A percentile compares a stretch with the other conserved stretches of the same genome.
Evolutionary conservation across 2,888 invertebrate species (phyloP).

Genomic region (Cryptosula pallasiana): DNA sequence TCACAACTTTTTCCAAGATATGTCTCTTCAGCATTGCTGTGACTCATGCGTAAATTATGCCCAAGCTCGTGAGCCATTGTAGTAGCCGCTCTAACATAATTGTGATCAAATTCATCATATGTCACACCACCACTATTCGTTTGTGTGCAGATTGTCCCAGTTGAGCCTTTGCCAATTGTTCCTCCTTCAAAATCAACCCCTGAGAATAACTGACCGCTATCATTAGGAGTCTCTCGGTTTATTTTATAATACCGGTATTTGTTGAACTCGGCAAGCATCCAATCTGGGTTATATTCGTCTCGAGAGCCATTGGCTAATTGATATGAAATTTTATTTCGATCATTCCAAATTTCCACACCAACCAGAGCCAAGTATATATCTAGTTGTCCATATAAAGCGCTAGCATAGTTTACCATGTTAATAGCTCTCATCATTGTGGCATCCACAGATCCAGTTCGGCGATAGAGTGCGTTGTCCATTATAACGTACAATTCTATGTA

Average conservation of each 20-base stretch:
- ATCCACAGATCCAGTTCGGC: slow-evolving; percentile 5
- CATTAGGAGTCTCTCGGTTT: slow-evolving; percentile 79
- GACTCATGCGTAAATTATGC: slow-evolving; percentile 98
- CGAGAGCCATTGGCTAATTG: slow-evolving; percentile 49
- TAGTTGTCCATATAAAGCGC: slow-evolving; percentile 77
- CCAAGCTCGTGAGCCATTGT: slow-evolving; percentile 98
- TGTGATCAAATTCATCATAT: not conserved
- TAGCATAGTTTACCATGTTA: slow-evolving; percentile 24
- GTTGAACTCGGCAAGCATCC: slow-evolving; percentile 82
- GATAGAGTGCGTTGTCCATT: slow-evolving; percentile 35
- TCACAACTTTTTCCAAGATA: not conserved
- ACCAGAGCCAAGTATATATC: slow-evolving; percentile 93
- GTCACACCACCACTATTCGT: slow-evolving; percentile 3
- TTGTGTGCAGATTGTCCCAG: not conserved
- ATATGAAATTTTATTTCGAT: slow-evolving; percentile 76
- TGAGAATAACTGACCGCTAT: slow-evolving; percentile 84
- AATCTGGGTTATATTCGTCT: slow-evolving; percentile 66
- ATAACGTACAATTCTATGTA: slow-evolving; percentile 50
- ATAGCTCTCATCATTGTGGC: not conserved
- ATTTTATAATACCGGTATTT: slow-evolving; percentile 76
- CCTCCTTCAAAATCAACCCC: not conserved
- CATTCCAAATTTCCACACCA: slow-evolving; percentile 92
- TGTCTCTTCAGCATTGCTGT: slow-evolving; percentile 56
- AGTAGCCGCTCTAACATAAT: slow-evolving; percentile 71
- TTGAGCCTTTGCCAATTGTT: slow-evolving; percentile 30